phyloP scores from a whole-genome alignment of 2,113 vertebrate genomes.

The Pan paniscus region DNA sequence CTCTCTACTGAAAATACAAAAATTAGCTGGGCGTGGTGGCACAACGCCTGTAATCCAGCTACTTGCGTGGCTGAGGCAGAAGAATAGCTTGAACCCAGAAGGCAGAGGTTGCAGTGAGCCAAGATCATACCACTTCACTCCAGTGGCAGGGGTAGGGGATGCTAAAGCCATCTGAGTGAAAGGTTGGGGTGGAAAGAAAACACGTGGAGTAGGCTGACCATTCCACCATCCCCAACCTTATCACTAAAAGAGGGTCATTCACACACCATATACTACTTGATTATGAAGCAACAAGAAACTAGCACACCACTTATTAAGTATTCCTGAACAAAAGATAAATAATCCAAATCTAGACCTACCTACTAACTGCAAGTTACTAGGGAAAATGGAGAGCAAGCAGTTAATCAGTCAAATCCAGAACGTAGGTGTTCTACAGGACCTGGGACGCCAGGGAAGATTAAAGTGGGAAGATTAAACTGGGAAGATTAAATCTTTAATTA shows the following conservation, averaged over 20 bases:
- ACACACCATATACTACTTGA: neutral
- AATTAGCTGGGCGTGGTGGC: no score
- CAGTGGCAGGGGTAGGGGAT: neutral
- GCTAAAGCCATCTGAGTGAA: neutral
- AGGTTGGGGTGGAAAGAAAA: neutral
- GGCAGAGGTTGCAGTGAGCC: no score
- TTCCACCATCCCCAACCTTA: neutral
- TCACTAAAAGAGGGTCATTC: neutral
- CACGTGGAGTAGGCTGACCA: neutral
- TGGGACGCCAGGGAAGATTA: accelerated
- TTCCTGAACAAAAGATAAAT: neutral
- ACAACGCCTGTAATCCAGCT: no score
- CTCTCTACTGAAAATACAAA: no score
- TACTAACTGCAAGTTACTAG: neutral
- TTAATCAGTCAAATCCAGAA: neutral
- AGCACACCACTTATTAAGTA: neutral
- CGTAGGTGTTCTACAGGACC: neutral
- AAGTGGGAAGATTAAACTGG: neutral
- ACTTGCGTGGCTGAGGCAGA: no score
- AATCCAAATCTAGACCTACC: neutral
- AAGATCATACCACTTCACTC: no score
- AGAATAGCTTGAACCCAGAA: no score
- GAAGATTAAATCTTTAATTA: no score
- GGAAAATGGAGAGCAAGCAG: neutral
- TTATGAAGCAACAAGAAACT: neutral